These are phyloP conservation scores for Paragorgia papillata DNA, from an alignment of 92 coral and sea anemone genomes.

Conservation along the genomic window DNA sequence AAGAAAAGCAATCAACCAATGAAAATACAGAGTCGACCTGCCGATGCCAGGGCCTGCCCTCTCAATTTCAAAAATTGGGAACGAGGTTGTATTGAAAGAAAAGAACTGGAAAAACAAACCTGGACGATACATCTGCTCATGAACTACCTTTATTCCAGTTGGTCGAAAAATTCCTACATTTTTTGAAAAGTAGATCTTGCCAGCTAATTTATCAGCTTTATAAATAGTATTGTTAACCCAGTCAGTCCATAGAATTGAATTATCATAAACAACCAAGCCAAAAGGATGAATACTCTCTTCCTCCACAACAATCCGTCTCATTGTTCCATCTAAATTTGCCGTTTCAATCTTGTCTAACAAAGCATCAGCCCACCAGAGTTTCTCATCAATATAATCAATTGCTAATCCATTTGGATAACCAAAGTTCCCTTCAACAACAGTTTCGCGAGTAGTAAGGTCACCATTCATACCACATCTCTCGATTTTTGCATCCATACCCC, in stretches of 20 bases:
- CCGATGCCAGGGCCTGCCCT: too few species aligned
- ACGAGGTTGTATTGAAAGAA: too few species aligned
- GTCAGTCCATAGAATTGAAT: slow-evolving; percentile 85
- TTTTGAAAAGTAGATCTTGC: slow-evolving; percentile 42
- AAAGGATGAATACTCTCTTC: slow-evolving; percentile 74
- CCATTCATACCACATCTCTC: slow-evolving; percentile 94
- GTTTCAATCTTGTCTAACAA: slow-evolving; percentile 88
- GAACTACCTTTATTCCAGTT: slow-evolving; percentile 81
- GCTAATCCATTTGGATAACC: slow-evolving; percentile 89
- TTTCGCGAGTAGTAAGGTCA: slow-evolving; percentile 53
- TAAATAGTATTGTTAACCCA: slow-evolving; percentile 78
- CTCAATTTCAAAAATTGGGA: not conserved
- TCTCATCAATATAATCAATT: slow-evolving; percentile 71
- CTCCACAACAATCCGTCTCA: slow-evolving; percentile 55
- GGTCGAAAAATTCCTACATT: slow-evolving; percentile 54
- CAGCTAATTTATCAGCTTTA: slow-evolving; percentile 68
- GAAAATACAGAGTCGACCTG: too few species aligned
- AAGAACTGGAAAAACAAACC: slow-evolving; percentile 53
- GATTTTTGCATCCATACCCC: slow-evolving; percentile 83
- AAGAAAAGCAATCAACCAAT: too few species aligned
- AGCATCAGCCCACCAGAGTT: slow-evolving; percentile 95
- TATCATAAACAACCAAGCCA: slow-evolving; percentile 77
- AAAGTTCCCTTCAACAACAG: slow-evolving; percentile 72
- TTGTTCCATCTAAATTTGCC: slow-evolving; percentile 76
- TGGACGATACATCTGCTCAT: slow-evolving; percentile 53